Conservation (phyloP, 2,797 vertebrate genomes). For the Acipenser ruthenus region DNA sequence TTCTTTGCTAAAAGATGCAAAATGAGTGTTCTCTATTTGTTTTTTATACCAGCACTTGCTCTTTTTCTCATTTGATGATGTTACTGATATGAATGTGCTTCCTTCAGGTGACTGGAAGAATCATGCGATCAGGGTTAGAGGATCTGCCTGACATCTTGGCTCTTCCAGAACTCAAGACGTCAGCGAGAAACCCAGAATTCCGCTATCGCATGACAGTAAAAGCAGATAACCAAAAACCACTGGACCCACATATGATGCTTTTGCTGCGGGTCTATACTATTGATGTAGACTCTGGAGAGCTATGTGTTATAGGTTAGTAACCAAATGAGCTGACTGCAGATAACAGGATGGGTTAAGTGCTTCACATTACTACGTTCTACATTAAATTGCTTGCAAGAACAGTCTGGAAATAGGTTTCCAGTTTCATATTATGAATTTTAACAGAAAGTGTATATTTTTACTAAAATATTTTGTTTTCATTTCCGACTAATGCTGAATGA, state of each 20-base stretch:
- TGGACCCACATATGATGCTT: slow-evolving; percentile 18
- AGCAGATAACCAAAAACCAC: slow-evolving; percentile 6
- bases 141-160: slow-evolving; percentile 17
- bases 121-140: slow-evolving; percentile 20
- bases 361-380: too few species aligned
- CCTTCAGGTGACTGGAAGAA: slow-evolving; percentile 23
- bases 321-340: neutral
- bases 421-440: too few species aligned
- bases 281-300: slow-evolving; percentile 17
- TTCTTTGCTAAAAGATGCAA: too few species aligned
- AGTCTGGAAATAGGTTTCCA: too few species aligned
- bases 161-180: slow-evolving; percentile 21
- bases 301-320: slow-evolving; percentile 26
- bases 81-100: neutral
- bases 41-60: neutral
- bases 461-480: too few species aligned
- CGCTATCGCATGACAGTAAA: slow-evolving; percentile 15
- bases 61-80: too few species aligned
- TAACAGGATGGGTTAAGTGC: neutral
- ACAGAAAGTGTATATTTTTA: too few species aligned
- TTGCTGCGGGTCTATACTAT: slow-evolving; percentile 28
- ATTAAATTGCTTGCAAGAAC: too few species aligned
- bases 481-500: too few species aligned
- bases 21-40: neutral
- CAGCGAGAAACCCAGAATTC: slow-evolving; percentile 33